Conservation (phyloP, 23 tunicate genomes). For the Styela plicata region DNA sequence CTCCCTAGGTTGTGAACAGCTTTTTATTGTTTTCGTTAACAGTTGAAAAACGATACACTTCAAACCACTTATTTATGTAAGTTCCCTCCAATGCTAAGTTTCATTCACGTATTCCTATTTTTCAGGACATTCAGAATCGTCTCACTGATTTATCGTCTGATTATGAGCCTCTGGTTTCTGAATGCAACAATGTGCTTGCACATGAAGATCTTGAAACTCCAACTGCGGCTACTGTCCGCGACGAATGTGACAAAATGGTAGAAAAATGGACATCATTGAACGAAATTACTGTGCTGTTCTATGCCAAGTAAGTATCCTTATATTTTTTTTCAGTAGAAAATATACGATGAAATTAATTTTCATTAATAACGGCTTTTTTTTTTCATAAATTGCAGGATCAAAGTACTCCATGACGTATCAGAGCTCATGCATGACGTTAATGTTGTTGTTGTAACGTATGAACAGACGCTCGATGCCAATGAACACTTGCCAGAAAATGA, state of each 20-base stretch:
- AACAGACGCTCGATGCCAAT: conserved; percentile 32
- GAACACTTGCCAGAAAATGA: conserved; percentile 32
- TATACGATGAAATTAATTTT: background rate
- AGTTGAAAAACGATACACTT: too few relatives aligned
- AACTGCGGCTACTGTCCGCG: conserved; percentile 19
- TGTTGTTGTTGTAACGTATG: conserved; percentile 11
- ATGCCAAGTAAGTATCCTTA: conserved; percentile 22
- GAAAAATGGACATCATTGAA: conserved; percentile 5
- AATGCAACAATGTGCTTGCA: conserved; percentile 4
- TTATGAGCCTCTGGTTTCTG: conserved; percentile 7
- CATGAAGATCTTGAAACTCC: conserved; percentile 18
- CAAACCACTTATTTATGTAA: too few relatives aligned
- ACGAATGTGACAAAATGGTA: conserved; percentile 15
- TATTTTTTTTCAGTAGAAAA: background rate
- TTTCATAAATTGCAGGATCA: conserved; percentile 7
- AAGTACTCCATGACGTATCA: conserved; percentile 22
- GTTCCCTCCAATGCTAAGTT: background rate
- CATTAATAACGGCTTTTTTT: too few relatives aligned
- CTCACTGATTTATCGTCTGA: conserved; percentile 4
- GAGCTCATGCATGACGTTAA: conserved; percentile 12
- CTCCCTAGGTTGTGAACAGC: too few relatives aligned
- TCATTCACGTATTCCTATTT: background rate
- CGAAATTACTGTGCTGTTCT: background rate
- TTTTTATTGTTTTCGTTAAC: too few relatives aligned
- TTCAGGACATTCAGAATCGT: conserved; percentile 17